Conservation (phyloP, 2,113 vertebrate species). For the Vulpes lagopus region DNA sequence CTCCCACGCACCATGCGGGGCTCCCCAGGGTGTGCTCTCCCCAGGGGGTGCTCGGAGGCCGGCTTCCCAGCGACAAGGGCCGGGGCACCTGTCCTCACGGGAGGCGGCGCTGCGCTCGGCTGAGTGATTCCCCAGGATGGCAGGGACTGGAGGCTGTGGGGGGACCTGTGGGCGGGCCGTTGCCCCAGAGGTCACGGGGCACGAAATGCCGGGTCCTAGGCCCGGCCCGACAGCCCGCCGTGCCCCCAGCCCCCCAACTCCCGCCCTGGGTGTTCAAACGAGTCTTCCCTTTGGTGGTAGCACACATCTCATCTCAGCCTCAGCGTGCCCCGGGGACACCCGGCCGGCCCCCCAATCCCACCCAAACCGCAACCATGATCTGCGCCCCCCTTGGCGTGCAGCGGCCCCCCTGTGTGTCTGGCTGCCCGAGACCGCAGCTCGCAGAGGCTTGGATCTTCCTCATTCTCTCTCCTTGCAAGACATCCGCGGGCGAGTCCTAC, state of each 20-base stretch:
- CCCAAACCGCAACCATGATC: accelerated
- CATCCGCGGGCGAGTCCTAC: neutral
- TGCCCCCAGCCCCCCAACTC: neutral
- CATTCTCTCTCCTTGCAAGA: neutral
- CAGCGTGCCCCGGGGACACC: accelerated
- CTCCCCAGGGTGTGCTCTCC: too few species aligned
- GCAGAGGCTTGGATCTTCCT: neutral
- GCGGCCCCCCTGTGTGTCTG: accelerated
- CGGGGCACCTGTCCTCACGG: neutral
- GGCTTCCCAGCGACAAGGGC: neutral
- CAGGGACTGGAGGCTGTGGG: neutral
- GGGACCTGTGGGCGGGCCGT: too few species aligned
- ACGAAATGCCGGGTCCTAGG: accelerated
- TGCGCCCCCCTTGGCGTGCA: accelerated
- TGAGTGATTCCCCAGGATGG: accelerated
- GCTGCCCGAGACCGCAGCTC: neutral
- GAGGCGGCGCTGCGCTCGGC: neutral
- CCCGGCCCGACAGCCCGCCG: accelerated
- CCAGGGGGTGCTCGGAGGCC: too few species aligned
- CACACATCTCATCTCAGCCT: accelerated
- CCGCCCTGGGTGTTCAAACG: accelerated
- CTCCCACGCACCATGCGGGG: accelerated
- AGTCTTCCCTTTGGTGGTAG: neutral
- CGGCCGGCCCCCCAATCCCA: accelerated
- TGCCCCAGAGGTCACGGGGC: accelerated